Evolutionary conservation across 2,797 vertebrate genomes (phyloP), one percentile per base, ranked within the genome.

Genomic region (Oreortyx pictus): DNA sequence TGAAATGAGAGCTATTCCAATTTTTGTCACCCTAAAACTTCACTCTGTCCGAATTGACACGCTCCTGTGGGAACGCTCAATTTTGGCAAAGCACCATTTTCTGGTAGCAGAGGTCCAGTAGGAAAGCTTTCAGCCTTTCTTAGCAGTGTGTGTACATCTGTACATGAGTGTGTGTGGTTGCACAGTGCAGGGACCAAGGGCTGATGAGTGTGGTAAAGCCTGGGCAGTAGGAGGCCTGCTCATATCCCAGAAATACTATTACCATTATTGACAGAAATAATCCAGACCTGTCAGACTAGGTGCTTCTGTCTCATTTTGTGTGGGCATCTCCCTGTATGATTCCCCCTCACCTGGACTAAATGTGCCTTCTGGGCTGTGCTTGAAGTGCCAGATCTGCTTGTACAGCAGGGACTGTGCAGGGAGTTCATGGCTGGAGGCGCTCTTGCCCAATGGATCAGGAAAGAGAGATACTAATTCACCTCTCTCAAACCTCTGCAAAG

Each of bases 1-100:
- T 93, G 71, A 89, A 93, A 94, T 61, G 7, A 95, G 7, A 95
- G 66, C 70, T 89, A 56, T 41, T 89, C 27, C 70, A 39, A n/a
- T 20, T 19, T 79, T 68, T 80, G 44, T 2, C 0, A 2, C n/a
- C 49, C 56, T 70, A 86, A 52, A 91, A 88, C 24, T 84, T 73
- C 65, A 79, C n/a, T 88, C 86, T 81, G 77, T 91, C 91, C 7
- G 0, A 89, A 75, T 17, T 79, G 77, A 86, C 85, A 66, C 24
- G 2, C 7, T 89, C 95, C 85, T 85, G 10, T 78, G 87, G 85
- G 64, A 47, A 35, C 47, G 57, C 24, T 94, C 67, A 44, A 6
- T 78, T 91, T 75, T 54, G 75, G 71, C 80, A 79, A 59, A 79
- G 82, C 43, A 82, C 71, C 4, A 0, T 91, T 94, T 89, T 89